Base-by-base conservation (phyloP, 1,140 invertebrate genomes). In the Charaxes varanes region DNA sequence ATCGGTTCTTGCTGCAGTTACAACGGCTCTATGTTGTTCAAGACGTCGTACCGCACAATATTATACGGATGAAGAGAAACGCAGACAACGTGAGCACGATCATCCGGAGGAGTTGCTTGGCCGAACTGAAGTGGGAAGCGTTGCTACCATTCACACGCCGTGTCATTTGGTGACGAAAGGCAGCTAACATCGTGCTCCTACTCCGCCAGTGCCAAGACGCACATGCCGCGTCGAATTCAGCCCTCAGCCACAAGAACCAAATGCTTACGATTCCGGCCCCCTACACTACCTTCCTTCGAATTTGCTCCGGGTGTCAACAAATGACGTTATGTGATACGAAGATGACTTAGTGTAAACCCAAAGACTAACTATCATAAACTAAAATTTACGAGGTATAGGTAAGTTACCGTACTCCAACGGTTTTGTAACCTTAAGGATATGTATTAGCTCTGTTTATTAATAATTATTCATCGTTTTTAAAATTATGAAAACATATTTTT, bases 61-160 rank as follows among this genome's bases (percentile, higher is more conserved):
- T 62, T 92, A 92, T 65, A 92, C 91, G 0, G 87, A 91, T 61
- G 91, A 92, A 66, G 89, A 90, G 49, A 89, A 90, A 51, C 62
- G 87, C 6, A 63, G 80, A 22, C 86, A 87, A 41, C 80, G 82
- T 8, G 84, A 85, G 23, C 85, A 85, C 31, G 85, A 87, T 3
- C 85, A 84, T 43, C 77, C 71, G 0, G 76, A 79, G 6, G 69
- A 80, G 27, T 36, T 71, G 13, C 47, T 74, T 4, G 59, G 61
- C 0, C 63, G 59, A 4, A 74, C 71, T 1, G 73, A 82, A 34
- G 35, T 78, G 5, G 62, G 67, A 14, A 74, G 58, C 32, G 74
- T 82, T 6, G 73, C 78, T 1, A 79, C 78, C 4, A 78, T 82
- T 50, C 71, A 78, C 42, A 67, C 74, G 22, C 78, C 78, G 5